Conservation (phyloP, 1,140 invertebrate genomes). For the Lamellibrachia luymesi region DNA sequence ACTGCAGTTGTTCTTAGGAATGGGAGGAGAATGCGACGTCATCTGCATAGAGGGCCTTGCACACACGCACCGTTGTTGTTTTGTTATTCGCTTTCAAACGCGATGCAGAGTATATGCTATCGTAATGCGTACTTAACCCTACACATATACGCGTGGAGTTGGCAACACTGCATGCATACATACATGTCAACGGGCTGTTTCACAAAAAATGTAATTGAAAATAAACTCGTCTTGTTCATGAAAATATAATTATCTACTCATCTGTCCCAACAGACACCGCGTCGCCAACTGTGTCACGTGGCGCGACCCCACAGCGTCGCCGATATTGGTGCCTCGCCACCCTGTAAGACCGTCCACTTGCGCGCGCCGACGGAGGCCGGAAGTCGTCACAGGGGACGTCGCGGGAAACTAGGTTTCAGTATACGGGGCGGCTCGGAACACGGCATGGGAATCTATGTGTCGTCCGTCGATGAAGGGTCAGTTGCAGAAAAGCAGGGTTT, state of each 20-base stretch:
- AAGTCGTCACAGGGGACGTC: not conserved
- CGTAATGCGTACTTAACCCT: too few relatives aligned
- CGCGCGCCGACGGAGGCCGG: not conserved
- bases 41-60: too few relatives aligned
- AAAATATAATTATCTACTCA: not conserved
- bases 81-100: too few relatives aligned
- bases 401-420: conserved; percentile 76
- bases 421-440: conserved; percentile 88
- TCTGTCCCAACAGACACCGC: not conserved
- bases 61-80: too few relatives aligned
- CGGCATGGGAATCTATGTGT: conserved; percentile 88
- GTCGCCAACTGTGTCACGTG: not conserved
- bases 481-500: conserved; percentile 68
- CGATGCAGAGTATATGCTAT: too few relatives aligned
- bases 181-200: too few relatives aligned
- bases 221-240: not conserved
- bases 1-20: too few relatives aligned
- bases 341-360: not conserved
- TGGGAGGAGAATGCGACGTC: too few relatives aligned
- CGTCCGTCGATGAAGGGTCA: conserved; percentile 87
- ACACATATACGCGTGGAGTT: too few relatives aligned
- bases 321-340: not conserved
- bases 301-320: not conserved
- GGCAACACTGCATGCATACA: too few relatives aligned
- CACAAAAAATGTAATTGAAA: too few relatives aligned